Conservation (phyloP, 2,888 invertebrate genomes). For the Merodon equestris region DNA sequence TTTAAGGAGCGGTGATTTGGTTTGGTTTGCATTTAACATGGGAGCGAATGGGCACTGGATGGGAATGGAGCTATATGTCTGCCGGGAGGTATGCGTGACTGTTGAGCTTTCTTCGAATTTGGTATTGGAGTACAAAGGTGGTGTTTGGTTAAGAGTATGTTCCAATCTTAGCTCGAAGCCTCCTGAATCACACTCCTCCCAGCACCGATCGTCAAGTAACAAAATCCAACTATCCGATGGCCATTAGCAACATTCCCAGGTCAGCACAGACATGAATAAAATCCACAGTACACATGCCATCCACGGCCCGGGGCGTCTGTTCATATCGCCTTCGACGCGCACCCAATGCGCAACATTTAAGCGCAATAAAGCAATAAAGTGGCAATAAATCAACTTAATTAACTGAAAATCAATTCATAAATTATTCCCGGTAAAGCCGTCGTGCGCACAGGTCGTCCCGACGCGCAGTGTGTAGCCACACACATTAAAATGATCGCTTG, state of each 20-base stretch:
- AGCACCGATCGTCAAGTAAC: too few species aligned
- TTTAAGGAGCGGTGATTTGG: conserved; percentile 66
- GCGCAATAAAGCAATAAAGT: conserved; percentile 74
- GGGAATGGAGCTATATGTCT: conserved; percentile 10
- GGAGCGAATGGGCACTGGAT: not conserved
- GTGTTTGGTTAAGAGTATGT: not conserved
- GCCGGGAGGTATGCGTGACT: not conserved
- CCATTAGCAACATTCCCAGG: too few species aligned
- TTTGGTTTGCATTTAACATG: conserved; percentile 4
- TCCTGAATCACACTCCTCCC: too few species aligned
- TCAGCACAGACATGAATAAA: too few species aligned
- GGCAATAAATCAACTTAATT: conserved; percentile 76
- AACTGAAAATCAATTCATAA: conserved; percentile 77
- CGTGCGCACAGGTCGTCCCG: conserved; percentile 19
- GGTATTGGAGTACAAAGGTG: conserved; percentile 21
- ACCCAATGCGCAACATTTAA: conserved; percentile 71
- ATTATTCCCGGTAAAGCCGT: conserved; percentile 69
- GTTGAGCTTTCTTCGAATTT: too few species aligned
- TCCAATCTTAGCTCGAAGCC: too few species aligned
- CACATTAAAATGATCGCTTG: conserved; percentile 67
- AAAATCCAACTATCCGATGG: too few species aligned
- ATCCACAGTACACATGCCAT: too few species aligned
- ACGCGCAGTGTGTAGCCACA: conserved; percentile 59
- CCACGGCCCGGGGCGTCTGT: conserved; percentile 25
- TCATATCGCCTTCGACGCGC: conserved; percentile 54